phyloP scores from a whole-genome alignment of 2,888 invertebrate genomes.

The Tetanocera ferruginea region DNA sequence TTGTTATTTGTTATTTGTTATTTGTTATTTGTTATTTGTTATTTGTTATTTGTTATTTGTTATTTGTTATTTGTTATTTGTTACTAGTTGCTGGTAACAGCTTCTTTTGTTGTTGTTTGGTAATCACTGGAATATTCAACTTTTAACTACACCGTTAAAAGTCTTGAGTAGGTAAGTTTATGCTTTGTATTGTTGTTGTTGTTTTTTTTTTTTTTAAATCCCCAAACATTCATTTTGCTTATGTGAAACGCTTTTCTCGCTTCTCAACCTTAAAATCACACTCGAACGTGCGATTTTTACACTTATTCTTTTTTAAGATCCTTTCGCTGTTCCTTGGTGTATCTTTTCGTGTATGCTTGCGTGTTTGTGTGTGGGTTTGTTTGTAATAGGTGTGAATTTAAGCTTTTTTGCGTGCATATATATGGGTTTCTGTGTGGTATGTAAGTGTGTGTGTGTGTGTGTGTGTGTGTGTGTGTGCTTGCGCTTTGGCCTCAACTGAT shows the following conservation, averaged over 20 bases:
- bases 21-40: no score
- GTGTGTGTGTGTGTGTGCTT: not conserved
- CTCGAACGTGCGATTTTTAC: not conserved
- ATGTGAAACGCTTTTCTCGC: not conserved
- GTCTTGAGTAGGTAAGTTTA: no score
- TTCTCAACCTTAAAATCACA: not conserved
- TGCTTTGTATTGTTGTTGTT: no score
- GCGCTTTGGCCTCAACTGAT: slow-evolving; percentile 14
- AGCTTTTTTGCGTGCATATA: not conserved
- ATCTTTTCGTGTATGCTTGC: not conserved
- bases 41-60: no score
- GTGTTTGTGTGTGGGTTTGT: not conserved
- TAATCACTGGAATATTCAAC: no score
- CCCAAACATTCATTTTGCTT: no score
- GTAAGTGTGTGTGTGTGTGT: not conserved
- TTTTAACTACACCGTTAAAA: no score
- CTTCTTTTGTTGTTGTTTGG: no score
- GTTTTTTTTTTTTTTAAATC: no score
- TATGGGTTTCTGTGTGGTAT: not conserved
- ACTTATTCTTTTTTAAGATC: not conserved
- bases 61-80: no score
- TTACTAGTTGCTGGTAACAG: no score
- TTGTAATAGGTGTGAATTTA: not conserved
- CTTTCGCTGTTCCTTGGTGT: not conserved
- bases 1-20: no score